Conservation (phyloP, 2,113 vertebrate genomes). For the Deroptyus accipitrinus region DNA sequence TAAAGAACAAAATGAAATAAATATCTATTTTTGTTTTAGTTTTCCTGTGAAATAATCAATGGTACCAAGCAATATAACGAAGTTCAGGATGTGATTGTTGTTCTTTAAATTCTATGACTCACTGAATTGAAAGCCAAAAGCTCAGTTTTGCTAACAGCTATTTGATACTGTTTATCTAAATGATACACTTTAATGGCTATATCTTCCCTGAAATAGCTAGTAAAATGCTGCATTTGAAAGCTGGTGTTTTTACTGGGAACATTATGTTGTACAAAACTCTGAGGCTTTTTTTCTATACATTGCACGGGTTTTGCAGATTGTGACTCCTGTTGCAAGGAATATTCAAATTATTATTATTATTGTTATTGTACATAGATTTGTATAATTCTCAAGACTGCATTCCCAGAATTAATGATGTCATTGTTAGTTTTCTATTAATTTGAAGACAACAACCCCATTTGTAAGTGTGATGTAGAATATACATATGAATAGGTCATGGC, state of each 20-base stretch:
- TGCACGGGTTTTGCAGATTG: background rate
- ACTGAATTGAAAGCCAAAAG: background rate
- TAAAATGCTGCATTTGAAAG: background rate
- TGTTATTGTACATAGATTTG: background rate
- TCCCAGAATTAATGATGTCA: background rate
- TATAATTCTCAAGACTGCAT: background rate
- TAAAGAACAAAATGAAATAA: background rate
- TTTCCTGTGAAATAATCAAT: background rate
- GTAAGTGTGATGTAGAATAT: slow-evolving; percentile 25
- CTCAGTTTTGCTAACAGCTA: background rate
- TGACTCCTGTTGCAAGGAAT: background rate
- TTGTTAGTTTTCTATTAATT: slow-evolving; percentile 3
- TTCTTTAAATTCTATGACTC: background rate
- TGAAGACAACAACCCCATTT: slow-evolving; percentile 31
- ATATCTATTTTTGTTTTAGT: background rate
- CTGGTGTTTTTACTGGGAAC: background rate
- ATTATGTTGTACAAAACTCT: background rate
- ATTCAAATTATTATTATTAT: background rate
- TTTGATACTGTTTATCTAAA: background rate
- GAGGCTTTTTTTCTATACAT: background rate
- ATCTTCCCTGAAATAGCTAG: background rate
- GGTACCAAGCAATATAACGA: background rate
- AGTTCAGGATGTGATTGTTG: background rate
- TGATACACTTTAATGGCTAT: background rate
- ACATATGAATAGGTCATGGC: slow-evolving; percentile 28